phyloP scores from a whole-genome alignment of 2,888 invertebrate species.

The Tiphia femorata region DNA sequence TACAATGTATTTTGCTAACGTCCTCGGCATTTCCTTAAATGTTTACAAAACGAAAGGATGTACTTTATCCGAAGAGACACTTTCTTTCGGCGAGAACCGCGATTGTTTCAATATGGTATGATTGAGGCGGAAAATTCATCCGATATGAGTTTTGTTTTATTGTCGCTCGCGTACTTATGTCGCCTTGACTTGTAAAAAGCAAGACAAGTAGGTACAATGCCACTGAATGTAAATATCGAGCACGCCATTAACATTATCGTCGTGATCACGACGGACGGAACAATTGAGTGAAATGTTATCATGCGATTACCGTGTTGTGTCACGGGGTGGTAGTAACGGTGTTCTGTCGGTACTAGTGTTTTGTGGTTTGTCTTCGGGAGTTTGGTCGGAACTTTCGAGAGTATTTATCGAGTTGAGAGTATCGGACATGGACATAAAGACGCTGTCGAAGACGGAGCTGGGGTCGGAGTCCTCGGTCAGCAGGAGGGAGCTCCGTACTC shows the following conservation, averaged over 20 bases:
- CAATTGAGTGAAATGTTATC: constrained; percentile 46
- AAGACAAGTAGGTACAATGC: not conserved
- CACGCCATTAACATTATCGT: too few species aligned
- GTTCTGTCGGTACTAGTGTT: constrained; percentile 63
- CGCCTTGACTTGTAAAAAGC: not conserved
- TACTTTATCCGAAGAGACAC: too few species aligned
- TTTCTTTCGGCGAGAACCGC: too few species aligned
- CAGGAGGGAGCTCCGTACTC: constrained; percentile 56
- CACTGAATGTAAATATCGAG: constrained; percentile 23
- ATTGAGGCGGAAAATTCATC: too few species aligned
- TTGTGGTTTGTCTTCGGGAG: constrained; percentile 67
- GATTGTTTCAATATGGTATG: too few species aligned
- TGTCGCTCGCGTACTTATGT: not conserved
- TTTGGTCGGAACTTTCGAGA: constrained; percentile 67
- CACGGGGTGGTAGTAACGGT: constrained; percentile 57
- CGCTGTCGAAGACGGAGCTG: constrained; percentile 67
- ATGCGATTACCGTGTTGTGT: constrained; percentile 63
- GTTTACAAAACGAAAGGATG: too few species aligned
- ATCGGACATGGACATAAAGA: constrained; percentile 68
- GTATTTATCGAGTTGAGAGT: constrained; percentile 68
- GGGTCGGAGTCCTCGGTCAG: constrained; percentile 63
- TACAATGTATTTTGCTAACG: too few species aligned
- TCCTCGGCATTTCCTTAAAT: too few species aligned
- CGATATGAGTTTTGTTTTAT: too few species aligned
- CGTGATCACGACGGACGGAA: too few species aligned